Evolutionary conservation across 2,888 invertebrate genomes (phyloP).

Genomic region (Lepidocyrtoides sp.): DNA sequence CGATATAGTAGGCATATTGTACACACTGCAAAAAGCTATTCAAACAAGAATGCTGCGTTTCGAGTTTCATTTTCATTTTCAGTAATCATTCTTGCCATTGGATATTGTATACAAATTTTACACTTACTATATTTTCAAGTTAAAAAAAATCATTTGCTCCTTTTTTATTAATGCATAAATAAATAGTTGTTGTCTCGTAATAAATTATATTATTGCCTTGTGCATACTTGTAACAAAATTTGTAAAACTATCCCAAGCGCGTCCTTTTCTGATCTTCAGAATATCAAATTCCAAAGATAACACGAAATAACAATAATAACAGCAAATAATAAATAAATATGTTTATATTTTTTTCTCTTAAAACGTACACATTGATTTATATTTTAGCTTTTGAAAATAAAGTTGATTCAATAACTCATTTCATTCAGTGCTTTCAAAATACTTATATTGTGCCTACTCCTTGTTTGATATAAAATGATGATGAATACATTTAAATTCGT

Average conservation of each 20-base stretch:
- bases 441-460: too few relatives aligned
- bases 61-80: slow-evolving; percentile 73
- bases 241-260: not conserved
- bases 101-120: slow-evolving; percentile 11
- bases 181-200: slow-evolving; percentile 28
- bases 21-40: slow-evolving; percentile 5
- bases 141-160: slow-evolving; percentile 28
- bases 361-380: not conserved
- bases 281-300: slow-evolving; percentile 27
- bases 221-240: slow-evolving; percentile 31
- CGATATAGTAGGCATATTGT: not conserved
- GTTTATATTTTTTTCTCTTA: not conserved
- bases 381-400: not conserved
- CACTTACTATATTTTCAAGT: slow-evolving; percentile 8
- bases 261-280: not conserved
- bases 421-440: not conserved
- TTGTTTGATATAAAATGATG: too few relatives aligned
- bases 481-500: too few relatives aligned
- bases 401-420: slow-evolving; percentile 5
- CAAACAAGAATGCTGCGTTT: slow-evolving; percentile 66
- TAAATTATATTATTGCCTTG: not conserved
- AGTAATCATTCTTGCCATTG: slow-evolving; percentile 22
- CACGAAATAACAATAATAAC: not conserved
- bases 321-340: not conserved
- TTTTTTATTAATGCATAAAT: slow-evolving; percentile 33